Percentiles rank a stretch among this genome's conserved stretches.
Evolutionary conservation across 2,113 vertebrate genomes (phyloP).

Genomic region (cat (Felis catus)): F.catus_Fca126_mat1.0 CM031416.1:31028501-31029000

Average conservation of each 20-base stretch:
- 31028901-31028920: neutral
- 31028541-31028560: neutral
- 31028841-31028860: neutral
- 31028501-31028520: neutral
- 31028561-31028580: neutral
- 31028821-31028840: neutral
- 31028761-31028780: neutral
- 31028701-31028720: neutral
- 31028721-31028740: neutral
- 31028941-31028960: neutral
- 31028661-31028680: neutral
- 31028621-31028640: neutral
- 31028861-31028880: neutral
- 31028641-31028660: neutral
- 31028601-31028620: neutral
- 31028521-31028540: neutral
- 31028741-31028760: neutral
- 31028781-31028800: neutral
- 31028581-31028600: neutral
- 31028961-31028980: neutral
- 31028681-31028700: neutral
- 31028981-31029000: neutral
- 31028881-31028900: neutral
- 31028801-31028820: neutral
- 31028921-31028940: neutral